A percentile compares a stretch with the other conserved stretches of the same genome.
Conservation (phyloP, 1,140 invertebrate genomes). For the Nylanderia fulva region DNA sequence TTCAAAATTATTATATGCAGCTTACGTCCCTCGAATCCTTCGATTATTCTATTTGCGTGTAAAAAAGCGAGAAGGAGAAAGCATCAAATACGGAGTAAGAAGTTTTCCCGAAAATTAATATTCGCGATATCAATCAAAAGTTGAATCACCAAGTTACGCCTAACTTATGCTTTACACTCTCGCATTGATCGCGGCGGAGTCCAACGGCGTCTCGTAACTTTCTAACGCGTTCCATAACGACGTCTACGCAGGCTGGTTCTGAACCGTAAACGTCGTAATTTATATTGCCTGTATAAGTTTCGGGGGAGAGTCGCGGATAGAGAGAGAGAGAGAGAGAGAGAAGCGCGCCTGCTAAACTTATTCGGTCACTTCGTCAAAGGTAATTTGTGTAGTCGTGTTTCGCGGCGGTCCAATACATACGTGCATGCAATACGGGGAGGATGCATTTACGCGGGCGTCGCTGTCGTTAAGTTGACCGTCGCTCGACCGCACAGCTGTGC, state of each 20-base stretch:
- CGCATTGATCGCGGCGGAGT: background rate
- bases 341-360: constrained; percentile 22
- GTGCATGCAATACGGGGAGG: constrained; percentile 17
- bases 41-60: constrained; percentile 17
- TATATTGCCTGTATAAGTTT: constrained; percentile 40
- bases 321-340: background rate
- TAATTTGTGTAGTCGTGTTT: constrained; percentile 44
- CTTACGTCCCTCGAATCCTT: background rate
- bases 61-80: background rate
- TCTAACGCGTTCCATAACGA: background rate
- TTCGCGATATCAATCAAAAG: background rate
- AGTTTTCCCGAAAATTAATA: background rate
- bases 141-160: background rate
- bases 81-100: no score
- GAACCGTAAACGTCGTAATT: constrained; percentile 47
- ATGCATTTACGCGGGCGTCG: constrained; percentile 30
- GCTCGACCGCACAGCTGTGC: constrained; percentile 39
- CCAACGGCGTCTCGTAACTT: constrained; percentile 25
- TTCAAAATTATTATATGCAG: no score
- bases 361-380: constrained; percentile 48
- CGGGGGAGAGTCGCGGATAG: background rate
- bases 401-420: constrained; percentile 14
- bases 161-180: background rate
- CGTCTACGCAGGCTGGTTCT: constrained; percentile 24
- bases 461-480: constrained; percentile 68